Conservation (phyloP, 2,888 invertebrate species). For the Sinotaia quadrata region DNA sequence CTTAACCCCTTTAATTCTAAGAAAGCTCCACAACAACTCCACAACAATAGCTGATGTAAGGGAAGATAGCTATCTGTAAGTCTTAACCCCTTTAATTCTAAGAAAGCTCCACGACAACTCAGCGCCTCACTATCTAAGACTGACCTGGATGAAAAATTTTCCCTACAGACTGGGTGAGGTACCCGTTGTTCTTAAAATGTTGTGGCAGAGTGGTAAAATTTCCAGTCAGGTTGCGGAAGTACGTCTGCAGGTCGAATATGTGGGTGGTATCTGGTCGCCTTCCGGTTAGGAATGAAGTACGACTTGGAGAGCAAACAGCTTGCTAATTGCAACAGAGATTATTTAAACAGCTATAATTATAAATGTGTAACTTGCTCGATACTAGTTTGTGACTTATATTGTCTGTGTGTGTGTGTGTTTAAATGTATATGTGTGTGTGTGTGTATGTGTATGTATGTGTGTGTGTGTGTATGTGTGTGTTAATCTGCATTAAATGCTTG, state of each 20-base stretch:
- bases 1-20: too few relatives aligned
- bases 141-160: slow-evolving; percentile 88
- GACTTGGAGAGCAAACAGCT: slow-evolving; percentile 90
- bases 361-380: too few relatives aligned
- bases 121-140: too few relatives aligned
- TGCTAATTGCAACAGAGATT: slow-evolving; percentile 77
- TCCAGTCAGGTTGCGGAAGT: slow-evolving; percentile 82
- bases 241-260: slow-evolving; percentile 86
- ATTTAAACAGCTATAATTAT: too few relatives aligned
- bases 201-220: slow-evolving; percentile 91
- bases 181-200: slow-evolving; percentile 85
- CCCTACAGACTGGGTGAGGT: slow-evolving; percentile 84
- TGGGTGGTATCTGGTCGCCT: slow-evolving; percentile 86
- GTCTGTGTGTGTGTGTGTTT: neutral
- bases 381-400: neutral
- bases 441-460: too few relatives aligned
- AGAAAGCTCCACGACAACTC: too few relatives aligned
- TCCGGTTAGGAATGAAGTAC: slow-evolving; percentile 89
- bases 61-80: too few relatives aligned
- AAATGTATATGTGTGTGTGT: too few relatives aligned
- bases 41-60: too few relatives aligned
- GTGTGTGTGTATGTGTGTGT: neutral
- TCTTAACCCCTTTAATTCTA: too few relatives aligned
- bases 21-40: too few relatives aligned
- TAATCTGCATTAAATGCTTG: neutral